Percentiles rank a stretch among this genome's conserved stretches.
phyloP scores from a whole-genome alignment of 2,113 vertebrate species.

The Vidua chalybeata region DNA sequence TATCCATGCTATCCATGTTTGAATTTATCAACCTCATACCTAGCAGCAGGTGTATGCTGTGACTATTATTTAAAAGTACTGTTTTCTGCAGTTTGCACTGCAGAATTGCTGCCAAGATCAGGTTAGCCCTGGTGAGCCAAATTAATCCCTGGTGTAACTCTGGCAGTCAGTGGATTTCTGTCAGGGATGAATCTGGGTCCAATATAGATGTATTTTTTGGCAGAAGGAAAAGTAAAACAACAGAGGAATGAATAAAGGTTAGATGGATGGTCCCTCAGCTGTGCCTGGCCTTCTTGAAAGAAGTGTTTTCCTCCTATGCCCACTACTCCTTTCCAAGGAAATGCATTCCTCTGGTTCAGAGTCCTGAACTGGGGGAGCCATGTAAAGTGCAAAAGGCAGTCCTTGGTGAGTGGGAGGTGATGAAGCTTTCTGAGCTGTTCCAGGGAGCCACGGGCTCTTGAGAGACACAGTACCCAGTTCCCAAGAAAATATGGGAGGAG shows the following conservation, averaged over 20 bases:
- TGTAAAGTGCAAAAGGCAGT: neutral
- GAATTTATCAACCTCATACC: neutral
- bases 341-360: neutral
- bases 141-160: constrained; percentile 4
- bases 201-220: neutral
- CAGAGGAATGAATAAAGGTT: neutral
- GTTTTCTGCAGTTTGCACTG: neutral
- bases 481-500: neutral
- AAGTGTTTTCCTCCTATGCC: neutral
- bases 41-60: neutral
- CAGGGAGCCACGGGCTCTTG: neutral
- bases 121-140: neutral
- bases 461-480: neutral
- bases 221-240: neutral
- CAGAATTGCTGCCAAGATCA: constrained; percentile 14
- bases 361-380: neutral
- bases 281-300: neutral
- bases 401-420: neutral
- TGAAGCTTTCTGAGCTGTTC: neutral
- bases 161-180: neutral
- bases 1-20: neutral
- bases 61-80: neutral
- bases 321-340: neutral
- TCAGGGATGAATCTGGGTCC: neutral
- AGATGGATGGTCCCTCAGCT: neutral